These are phyloP conservation scores for Indicator maculatus DNA, from an alignment of 2,113 vertebrate genomes.

Conservation along the genomic window DNA sequence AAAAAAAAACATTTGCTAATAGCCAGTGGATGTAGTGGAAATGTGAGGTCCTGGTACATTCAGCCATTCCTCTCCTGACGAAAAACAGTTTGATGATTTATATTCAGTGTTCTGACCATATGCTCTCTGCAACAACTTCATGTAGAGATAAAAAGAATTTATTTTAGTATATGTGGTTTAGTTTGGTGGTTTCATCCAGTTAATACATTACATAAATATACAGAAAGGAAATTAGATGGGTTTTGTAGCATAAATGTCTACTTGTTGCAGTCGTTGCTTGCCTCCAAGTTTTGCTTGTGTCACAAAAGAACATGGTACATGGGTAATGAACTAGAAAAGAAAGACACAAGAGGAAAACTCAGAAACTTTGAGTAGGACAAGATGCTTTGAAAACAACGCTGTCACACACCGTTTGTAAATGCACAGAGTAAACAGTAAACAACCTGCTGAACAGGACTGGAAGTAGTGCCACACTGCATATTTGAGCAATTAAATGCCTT, in stretches of 20 bases:
- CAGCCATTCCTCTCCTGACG: background rate
- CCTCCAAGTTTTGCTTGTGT: background rate
- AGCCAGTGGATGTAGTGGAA: background rate
- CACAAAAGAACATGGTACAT: background rate
- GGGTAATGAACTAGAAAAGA: background rate
- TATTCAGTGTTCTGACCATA: background rate
- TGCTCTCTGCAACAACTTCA: background rate
- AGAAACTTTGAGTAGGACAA: background rate
- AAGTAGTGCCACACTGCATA: background rate
- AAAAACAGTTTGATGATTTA: background rate
- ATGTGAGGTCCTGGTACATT: background rate
- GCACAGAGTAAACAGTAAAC: background rate
- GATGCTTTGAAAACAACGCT: background rate
- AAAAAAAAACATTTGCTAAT: background rate
- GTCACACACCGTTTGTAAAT: background rate
- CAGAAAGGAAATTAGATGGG: background rate
- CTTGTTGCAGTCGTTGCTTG: background rate
- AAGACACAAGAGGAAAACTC: background rate
- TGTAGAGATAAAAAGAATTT: background rate
- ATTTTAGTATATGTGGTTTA: background rate
- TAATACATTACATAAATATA: background rate
- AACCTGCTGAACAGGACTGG: background rate
- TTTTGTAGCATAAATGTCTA: background rate
- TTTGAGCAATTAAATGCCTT: background rate
- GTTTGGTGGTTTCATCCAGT: background rate